Evolutionary conservation across 2,888 invertebrate species (phyloP), one percentile per base, ranked within the genome.

Genomic region (Gonocerus acuteangulatus): DNA sequence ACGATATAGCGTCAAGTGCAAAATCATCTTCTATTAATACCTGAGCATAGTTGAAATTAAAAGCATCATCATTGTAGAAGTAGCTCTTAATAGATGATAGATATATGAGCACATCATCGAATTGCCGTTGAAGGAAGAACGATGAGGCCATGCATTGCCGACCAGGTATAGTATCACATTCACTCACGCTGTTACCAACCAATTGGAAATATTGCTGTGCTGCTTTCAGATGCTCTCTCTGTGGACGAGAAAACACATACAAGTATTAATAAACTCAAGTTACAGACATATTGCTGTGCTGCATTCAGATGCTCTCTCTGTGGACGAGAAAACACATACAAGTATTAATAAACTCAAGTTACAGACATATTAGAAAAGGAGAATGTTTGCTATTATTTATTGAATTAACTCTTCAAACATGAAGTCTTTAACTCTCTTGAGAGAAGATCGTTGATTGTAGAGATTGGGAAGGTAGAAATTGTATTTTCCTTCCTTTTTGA

Each of bases 131-230:
- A 2, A 99, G 79, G 76, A 99, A 99, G 76, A 93, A 94, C 2
- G 92, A 92, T 0, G 96, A 94, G 0, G 97, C 94, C 96, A 99
- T 97, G 73, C 96, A 95, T 75, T 99, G 95, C 23, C 99, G 80
- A 0, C 99, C 93, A 0, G 89, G 89, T 71, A 99, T 96, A 0
- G 97, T 99, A 74, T 99, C 97, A 73, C 95, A 95, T 76, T 99
- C 97, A 19, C 94, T 91, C 1, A 91, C 87, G 0, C 95, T 96
- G 67, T 94, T 93, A 60, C 97, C 97, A 2, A 99, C 95, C 62
- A 95, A 76, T 74, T 95, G 95, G 73, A 95, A 93, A 74, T 92
- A 96, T 73, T 95, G 94, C 73, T 97, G 94, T 0, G 97, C 97
- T 11, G 88, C 82, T 78, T 95, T 95, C 68, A 96, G 80, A 72